Base-by-base conservation (phyloP, 2,797 vertebrate species). In the Chloroceryle inda region DNA sequence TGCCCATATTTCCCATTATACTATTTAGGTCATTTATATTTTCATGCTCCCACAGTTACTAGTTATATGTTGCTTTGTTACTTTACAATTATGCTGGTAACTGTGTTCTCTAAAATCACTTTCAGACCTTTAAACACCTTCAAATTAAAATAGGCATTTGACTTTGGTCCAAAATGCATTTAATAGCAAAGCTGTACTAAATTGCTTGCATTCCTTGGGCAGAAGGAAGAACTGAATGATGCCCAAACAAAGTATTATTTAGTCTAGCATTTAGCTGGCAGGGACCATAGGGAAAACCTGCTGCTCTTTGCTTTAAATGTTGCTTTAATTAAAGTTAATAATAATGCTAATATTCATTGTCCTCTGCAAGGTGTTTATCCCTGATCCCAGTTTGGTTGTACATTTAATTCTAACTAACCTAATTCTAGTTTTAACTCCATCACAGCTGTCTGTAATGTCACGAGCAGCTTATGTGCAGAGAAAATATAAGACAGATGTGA, bases 1-100 rank as follows among this genome's bases (percentile, higher is more conserved):
- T 91, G 40, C 62, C 58, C 88, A 9, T 52, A 94, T 92, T 96
- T 94, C 91, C 92, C 91, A 94, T 91, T 89, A 89, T 66, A 71
- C 38, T 87, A 87, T 92, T 95, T 93, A 76, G 83, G 76, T 80
- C 49, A 85, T 52, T 61, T 80, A 58, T 77, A 77, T 90, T 82
- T 92, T 82, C 68, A 29, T 37, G 33, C 56, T 92, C 66, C 83
- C 69, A 58, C 61, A 71, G 64, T 76, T 69, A 63, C 55, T 87
- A 79, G 44, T 77, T 13, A 3, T 4, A 59, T 26, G 23, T 56
- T 52, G 26, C 27, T 53, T 35, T 71, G 42, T n/a, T 75, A 49
- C 63, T 78, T 84, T 92, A 74, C 80, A 90, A 35, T 86, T 82
- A 61, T 20, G 33, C 44, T 92, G 11, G 61, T 71, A 66, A 62